Base-by-base conservation (phyloP, 2,888 invertebrate genomes). In the Agrochola lota region DNA sequence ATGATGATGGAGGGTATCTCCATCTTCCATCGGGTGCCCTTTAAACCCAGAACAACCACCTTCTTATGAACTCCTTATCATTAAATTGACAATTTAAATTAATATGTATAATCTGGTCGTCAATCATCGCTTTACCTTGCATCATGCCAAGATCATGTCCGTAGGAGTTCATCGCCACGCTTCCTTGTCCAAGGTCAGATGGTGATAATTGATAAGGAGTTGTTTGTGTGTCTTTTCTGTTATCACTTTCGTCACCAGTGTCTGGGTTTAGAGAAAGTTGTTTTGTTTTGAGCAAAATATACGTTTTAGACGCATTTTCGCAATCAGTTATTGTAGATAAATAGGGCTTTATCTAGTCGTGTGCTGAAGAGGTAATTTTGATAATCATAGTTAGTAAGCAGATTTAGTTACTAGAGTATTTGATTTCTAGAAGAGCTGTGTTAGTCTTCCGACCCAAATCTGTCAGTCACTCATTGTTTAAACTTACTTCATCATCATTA, bases 151-250 rank as follows among this genome's bases (percentile, higher is more conserved):
- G 84, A 78, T 80, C 85, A 85, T 70, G 74, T 80, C 68, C 69
- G 40, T 52, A 59, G 67, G 74, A 80, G 81, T 85, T 79, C 85
- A 79, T 80, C 78, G 79, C 67, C 74, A 73, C 64, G 76, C 77
- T 86, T 85, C 88, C 85, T 81, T 87, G 78, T 78, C 66, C 90
- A 92, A 92, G 92, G 92, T 92, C 87, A 85, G 78, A 78, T 81
- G 60, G 73, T 81, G 89, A 88, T 89, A 87, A 88, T 83, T 87
- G 90, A 92, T 90, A 91, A 87, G 76, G 68, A 72, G 73, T 81
- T 88, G 81, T 89, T 84, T 85, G 75, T 80, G 67, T 84, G 75
- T 35, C 67, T 66, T 74, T 68, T 40, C 66, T 71, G 76, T 83
- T 85, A 84, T 86, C 85, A 80, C 60, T 69, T 75, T 81, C 71